phyloP scores from a whole-genome alignment of 2,797 vertebrate species.

The Eidolon dupreanum region DNA sequence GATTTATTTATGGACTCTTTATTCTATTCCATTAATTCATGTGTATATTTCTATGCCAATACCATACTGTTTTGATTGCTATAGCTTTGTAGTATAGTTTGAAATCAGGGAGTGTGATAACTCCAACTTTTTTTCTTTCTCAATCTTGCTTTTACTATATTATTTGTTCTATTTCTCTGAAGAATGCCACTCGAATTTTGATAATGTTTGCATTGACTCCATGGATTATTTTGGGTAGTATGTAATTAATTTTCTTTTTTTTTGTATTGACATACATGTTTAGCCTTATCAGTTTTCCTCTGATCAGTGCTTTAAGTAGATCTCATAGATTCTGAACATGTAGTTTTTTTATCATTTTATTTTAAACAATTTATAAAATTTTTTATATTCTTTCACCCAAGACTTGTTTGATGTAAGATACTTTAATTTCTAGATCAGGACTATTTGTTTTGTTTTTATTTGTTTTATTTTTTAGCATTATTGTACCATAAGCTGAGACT shows the following conservation, averaged over 20 bases:
- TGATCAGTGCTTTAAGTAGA: neutral
- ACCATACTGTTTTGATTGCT: neutral
- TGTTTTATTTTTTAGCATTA: neutral
- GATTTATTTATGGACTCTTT: neutral
- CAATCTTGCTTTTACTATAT: neutral
- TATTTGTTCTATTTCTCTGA: neutral
- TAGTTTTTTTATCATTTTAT: neutral
- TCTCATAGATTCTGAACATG: neutral
- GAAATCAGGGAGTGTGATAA: neutral
- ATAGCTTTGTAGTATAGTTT: neutral
- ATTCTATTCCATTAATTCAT: neutral
- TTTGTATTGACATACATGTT: neutral
- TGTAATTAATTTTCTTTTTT: neutral
- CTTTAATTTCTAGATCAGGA: neutral
- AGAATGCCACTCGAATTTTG: neutral
- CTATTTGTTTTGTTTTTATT: neutral
- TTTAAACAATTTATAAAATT: neutral
- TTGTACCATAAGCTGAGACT: neutral
- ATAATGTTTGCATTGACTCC: neutral
- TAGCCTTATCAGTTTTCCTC: neutral
- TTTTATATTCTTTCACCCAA: neutral
- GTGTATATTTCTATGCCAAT: neutral
- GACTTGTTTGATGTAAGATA: neutral
- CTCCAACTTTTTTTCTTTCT: neutral
- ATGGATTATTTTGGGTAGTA: neutral